Base-by-base conservation (phyloP, 1,140 invertebrate genomes). In the Magallana gigas region DNA sequence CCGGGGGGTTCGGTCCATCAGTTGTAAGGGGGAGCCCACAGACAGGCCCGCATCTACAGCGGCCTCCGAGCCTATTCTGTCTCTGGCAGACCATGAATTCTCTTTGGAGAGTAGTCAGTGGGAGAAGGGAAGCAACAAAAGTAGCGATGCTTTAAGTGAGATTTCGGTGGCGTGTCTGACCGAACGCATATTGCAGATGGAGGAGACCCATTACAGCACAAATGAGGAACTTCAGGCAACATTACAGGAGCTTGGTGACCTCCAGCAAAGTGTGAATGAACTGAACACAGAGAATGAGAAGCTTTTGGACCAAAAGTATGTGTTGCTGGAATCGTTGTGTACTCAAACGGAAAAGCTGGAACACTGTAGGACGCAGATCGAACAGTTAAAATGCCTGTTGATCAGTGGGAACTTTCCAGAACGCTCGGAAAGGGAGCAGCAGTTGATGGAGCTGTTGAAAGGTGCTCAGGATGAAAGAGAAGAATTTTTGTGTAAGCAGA, bases 181-280 rank as follows among this genome's bases (percentile, higher is more conserved):
- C 94, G 98, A 98, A 93, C 96, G 97, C 91, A 98, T 98, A 90
- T 96, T 98, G 91, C 98, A 98, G 94, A 97, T 98, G 97, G 97
- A 97, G 93, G 97, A 98, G 94, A 97, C 97, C 18, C 97, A 97
- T 92, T 97, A 97, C 93, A 97, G 97, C 83, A 99, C 98, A n/a
- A 98, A 97, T 93, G 98, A 99, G 95, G 98, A 99, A 94, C 95
- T 99, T 0, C 98, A 99, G 95, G 98, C 98, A 0, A 99, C 98
- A 0, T 95, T 99, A 68, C 98, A 98, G 91, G 98, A 99, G 95
- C 95, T 99, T 85, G 97, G 97, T 59, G 98, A 99, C 94, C 95
- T 99, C 58, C 98, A 96, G 94, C 96, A 97, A 48, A 97, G 98
- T 94, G 95, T 98, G 84, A 96, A 96, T 9, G 98, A 98, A 92